Evolutionary conservation across 2,888 invertebrate genomes (phyloP), one percentile per base, ranked within the genome.

Genomic region (Dendrolimus pini): DNA sequence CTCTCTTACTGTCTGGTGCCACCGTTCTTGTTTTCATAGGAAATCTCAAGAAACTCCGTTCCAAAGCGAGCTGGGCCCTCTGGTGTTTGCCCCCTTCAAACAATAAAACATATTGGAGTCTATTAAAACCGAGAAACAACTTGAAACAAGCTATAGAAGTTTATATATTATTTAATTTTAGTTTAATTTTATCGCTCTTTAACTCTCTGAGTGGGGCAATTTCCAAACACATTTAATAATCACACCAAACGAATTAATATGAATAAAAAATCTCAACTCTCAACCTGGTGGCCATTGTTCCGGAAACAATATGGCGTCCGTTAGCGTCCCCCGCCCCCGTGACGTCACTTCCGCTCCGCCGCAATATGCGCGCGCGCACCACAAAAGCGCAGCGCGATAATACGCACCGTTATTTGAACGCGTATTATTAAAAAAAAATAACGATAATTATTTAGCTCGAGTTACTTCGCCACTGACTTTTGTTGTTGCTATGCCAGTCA

Each of bases 311-410:
- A 74, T 74, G 73, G 74, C 71, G 65, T 58, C 67, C 54, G 60
- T 65, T 65, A 61, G 63, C 61, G 61, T 60, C 65, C 54, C 66
- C 65, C 67, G 72, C 77, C 75, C 74, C 75, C 76, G 71, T 71
- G 72, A 62, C 70, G 74, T 69, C 73, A 70, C 75, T 80, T 82
- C 82, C 82, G 80, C 71, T 57, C 58, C 58, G 62, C 64, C 62
- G 77, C 77, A 77, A 78, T 77, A 30, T 30, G 30, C 30, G 76
- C 74, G 74, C 75, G 64, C 62, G 77, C 72, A 75, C 65, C 73
- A 86, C 82, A 89, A 89, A 85, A 88, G 86, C 87, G 82, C 88
- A 89, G 87, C 69, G 84, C 85, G 80, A 82, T 77, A 77, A 47
- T 47, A 9, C 47, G 47, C 47, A 12, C 47, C 9, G 9, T 47